phyloP scores from a whole-genome alignment of 2,113 vertebrate genomes.

The Otolemur garnettii region DNA sequence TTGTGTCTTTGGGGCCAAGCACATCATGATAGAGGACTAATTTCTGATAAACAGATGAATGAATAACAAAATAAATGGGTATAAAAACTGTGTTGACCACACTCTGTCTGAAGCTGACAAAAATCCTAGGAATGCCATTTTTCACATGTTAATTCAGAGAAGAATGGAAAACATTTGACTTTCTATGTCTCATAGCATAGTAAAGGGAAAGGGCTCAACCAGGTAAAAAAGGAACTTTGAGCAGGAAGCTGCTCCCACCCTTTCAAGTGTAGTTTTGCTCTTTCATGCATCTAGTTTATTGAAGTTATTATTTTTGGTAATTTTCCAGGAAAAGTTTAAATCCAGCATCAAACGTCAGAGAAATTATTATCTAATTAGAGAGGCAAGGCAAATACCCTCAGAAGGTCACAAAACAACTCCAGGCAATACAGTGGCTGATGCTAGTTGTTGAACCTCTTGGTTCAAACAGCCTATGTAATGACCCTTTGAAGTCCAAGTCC shows the following conservation, averaged over 20 bases:
- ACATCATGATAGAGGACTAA: neutral
- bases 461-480: neutral
- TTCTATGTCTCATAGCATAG: neutral
- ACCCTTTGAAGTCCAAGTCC: neutral
- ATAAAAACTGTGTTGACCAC: neutral
- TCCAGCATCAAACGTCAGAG: neutral
- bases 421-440: neutral
- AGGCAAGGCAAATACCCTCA: neutral
- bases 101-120: neutral
- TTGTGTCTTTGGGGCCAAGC: neutral
- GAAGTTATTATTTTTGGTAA: neutral
- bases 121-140: neutral
- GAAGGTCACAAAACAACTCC: neutral
- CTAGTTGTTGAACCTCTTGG: neutral
- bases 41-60: neutral
- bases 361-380: neutral
- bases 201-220: neutral
- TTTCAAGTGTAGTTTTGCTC: neutral
- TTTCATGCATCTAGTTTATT: neutral
- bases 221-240: neutral
- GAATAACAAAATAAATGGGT: neutral
- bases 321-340: neutral
- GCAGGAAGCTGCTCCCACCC: neutral
- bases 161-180: neutral
- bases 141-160: neutral